Conservation (phyloP, 2,888 invertebrate genomes). For the Mythimna vitellina region DNA sequence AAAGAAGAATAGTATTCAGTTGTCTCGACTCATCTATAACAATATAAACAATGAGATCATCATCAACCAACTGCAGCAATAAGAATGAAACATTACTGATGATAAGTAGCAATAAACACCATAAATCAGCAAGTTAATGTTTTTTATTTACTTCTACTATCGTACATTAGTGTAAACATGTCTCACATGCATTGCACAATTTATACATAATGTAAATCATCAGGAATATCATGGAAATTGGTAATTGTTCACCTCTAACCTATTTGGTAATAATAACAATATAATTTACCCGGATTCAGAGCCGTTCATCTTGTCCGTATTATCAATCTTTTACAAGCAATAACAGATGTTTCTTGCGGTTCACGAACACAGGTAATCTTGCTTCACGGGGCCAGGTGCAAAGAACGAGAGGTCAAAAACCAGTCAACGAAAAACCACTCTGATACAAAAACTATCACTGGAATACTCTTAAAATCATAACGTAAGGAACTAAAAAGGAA, state of each 20-base stretch:
- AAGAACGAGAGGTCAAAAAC: constrained; percentile 71
- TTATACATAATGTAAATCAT: constrained; percentile 10
- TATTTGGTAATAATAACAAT: constrained; percentile 69
- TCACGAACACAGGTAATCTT: constrained; percentile 74
- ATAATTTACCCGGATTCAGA: constrained; percentile 94
- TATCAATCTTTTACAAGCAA: constrained; percentile 64
- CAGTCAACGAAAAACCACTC: constrained; percentile 76
- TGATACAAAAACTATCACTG: constrained; percentile 76
- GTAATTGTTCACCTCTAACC: constrained; percentile 25
- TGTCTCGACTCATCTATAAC: constrained; percentile 11
- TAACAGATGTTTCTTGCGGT: constrained; percentile 72
- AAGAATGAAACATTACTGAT: constrained; percentile 25
- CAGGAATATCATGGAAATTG: constrained; percentile 13
- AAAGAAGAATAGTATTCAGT: constrained; percentile 15
- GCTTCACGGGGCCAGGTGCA: constrained; percentile 78
- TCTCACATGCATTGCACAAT: constrained; percentile 8
- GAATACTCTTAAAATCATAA: constrained; percentile 81
- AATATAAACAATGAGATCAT: constrained; percentile 55
- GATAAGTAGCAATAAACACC: constrained; percentile 9
- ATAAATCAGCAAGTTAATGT: constrained; percentile 3
- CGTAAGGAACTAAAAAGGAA: constrained; percentile 79
- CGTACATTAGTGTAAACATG: constrained; percentile 25
- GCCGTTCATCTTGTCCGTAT: constrained; percentile 92
- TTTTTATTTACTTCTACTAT: constrained; percentile 14
- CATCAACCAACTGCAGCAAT: constrained; percentile 7